These are phyloP conservation scores for Harpalus rubripes DNA, from an alignment of 2,888 invertebrate species.

Conservation along the genomic window DNA sequence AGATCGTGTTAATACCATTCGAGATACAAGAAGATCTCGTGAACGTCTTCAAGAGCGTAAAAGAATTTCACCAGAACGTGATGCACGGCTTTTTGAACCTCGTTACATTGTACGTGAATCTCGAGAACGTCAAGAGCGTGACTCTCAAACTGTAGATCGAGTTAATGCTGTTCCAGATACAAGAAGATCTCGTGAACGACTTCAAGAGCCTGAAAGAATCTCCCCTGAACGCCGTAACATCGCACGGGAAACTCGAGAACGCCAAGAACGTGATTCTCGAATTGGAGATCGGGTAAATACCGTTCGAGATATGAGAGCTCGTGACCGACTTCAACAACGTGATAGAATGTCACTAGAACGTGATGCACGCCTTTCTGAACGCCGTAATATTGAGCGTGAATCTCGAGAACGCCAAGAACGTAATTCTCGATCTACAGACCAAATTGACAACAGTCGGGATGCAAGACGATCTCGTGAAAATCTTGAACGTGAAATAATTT, in stretches of 20 bases:
- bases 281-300: background rate
- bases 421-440: background rate
- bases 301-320: background rate
- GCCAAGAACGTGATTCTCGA: background rate
- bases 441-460: background rate
- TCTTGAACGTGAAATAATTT: background rate
- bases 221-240: background rate
- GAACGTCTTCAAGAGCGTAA: constrained; percentile 22
- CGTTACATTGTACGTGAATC: background rate
- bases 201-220: constrained; percentile 9
- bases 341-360: background rate
- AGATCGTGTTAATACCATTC: background rate
- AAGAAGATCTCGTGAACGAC: background rate
- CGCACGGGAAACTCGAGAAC: background rate
- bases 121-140: background rate
- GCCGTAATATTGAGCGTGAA: background rate
- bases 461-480: background rate
- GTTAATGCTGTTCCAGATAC: background rate
- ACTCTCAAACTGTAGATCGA: background rate
- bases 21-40: constrained; percentile 3
- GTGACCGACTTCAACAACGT: background rate
- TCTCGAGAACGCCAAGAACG: background rate
- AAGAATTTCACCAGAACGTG: constrained; percentile 1
- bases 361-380: constrained; percentile 8
- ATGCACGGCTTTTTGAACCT: background rate